Evolutionary conservation across 2,888 invertebrate species (phyloP).

Genomic region (Drosophila subsilvestris): DNA sequence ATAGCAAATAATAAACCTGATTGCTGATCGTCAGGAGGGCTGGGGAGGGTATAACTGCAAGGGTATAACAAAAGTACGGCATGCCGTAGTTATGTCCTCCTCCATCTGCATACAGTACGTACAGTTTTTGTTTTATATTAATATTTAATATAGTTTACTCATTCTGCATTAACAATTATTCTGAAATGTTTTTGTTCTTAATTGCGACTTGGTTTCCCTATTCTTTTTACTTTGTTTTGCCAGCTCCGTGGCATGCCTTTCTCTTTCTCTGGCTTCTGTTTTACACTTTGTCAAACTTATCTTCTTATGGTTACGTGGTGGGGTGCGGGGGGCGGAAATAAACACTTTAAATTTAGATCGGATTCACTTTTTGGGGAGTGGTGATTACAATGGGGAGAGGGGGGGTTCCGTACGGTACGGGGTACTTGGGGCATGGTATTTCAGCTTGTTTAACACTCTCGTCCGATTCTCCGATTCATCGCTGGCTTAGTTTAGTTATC

Average conservation of each 20-base stretch:
- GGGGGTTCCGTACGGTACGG: not conserved
- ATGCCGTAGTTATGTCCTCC: not conserved
- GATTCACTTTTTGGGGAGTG: not conserved
- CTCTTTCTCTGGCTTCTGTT: not conserved
- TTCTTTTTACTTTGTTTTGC: too few species aligned
- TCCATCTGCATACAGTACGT: too few species aligned
- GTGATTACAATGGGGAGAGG: too few species aligned
- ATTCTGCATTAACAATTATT: not conserved
- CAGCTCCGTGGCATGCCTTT: too few species aligned
- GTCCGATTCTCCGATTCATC: slow-evolving; percentile 2
- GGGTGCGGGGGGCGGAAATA: not conserved
- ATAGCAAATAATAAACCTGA: too few species aligned
- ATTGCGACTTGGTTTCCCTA: not conserved
- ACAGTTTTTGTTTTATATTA: not conserved
- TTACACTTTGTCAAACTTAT: not conserved
- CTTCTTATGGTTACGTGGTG: not conserved
- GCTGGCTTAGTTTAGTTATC: slow-evolving; percentile 63
- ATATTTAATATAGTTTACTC: not conserved
- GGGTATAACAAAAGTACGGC: not conserved
- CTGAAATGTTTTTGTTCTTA: not conserved
- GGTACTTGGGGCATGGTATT: not conserved
- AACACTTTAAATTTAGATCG: not conserved
- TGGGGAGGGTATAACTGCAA: not conserved
- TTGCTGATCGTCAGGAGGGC: too few species aligned
- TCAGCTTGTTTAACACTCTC: slow-evolving; percentile 15